Evolutionary conservation across 2,113 vertebrate genomes (phyloP), one percentile per base, ranked within the genome.

Genomic region (Alethe castanea): DNA sequence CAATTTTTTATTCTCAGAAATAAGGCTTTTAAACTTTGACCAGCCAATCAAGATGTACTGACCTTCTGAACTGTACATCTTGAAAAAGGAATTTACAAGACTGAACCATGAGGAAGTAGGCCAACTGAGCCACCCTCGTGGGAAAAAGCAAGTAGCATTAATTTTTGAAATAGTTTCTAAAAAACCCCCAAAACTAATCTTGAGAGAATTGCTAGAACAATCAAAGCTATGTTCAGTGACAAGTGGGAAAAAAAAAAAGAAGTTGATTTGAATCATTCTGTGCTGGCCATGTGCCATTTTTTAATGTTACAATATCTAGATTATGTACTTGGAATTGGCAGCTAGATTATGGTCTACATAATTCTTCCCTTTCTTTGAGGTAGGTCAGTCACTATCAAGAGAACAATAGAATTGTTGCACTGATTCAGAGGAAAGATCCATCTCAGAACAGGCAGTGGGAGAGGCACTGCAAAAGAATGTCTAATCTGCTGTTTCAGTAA

Each of bases 111-210:
- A 26, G 85, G 66, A 50, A 87, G 35, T 10, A 78, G 38, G 35
- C 59, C 45, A 70, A 78, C 26, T 64, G 35, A 93, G 24, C 26
- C 52, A 83, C 24, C 25, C 9, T 31, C 42, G 23, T 62, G 47
- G 20, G 24, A 71, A 50, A 94, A 81, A 72, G 16, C 12, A 82
- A 79, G 12, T 12, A 85, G 50, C 65, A 84, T 86, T 88, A 67
- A 89, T 87, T 94, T 94, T 72, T 77, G 25, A 81, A 87, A 92
- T 80, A 29, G 33, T 67, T 96, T 70, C 36, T 81, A 19, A 65
- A 54, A 31, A 76, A 69, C 2, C 29, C 4, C 9, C 2, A 40
- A 69, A 47, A 25, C 8, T 76, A 90, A 91, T 73, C 44, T 82
- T 15, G 22, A 59, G 70, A 85, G 54, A 88, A 24, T 33, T 88